A percentile compares a stretch with the other conserved stretches of the same genome.
Conservation (phyloP, 2,888 invertebrate species). For the Eremobia ochroleuca region DNA sequence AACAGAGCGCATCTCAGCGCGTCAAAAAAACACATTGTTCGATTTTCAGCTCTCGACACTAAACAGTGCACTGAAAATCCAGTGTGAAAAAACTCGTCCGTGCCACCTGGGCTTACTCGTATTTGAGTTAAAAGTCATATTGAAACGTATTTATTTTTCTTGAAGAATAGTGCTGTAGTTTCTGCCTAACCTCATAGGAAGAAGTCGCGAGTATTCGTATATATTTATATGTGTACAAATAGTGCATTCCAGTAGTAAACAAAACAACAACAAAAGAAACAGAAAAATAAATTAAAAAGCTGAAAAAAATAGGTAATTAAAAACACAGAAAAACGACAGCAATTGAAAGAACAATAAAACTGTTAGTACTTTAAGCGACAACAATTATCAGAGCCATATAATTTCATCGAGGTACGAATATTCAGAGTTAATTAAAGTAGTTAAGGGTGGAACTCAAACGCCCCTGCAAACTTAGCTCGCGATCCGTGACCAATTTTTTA, state of each 20-base stretch:
- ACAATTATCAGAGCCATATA: slow-evolving; percentile 55
- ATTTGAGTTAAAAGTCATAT: no score
- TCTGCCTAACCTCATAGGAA: background rate
- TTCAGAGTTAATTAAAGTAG: slow-evolving; percentile 73
- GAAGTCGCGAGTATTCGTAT: background rate
- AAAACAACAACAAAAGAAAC: no score
- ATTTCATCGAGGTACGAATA: slow-evolving; percentile 60
- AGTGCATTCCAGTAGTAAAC: no score
- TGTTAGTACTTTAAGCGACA: slow-evolving; percentile 16
- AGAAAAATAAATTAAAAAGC: background rate
- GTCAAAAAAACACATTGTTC: no score
- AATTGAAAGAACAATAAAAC: slow-evolving; percentile 44
- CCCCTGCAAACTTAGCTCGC: slow-evolving; percentile 69
- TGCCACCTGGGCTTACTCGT: no score
- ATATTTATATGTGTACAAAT: no score
- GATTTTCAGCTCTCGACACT: no score
- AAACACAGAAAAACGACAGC: slow-evolving; percentile 24
- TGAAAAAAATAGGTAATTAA: background rate
- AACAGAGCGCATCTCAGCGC: no score
- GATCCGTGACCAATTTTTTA: slow-evolving; percentile 75
- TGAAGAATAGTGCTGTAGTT: background rate
- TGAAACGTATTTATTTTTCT: background rate
- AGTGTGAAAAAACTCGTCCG: no score
- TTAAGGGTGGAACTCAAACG: slow-evolving; percentile 63
- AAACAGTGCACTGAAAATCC: no score